Evolutionary conservation across 2,113 vertebrate genomes (phyloP), one percentile per base, ranked within the genome.

Genomic region (Arothron firmamentum): DNA sequence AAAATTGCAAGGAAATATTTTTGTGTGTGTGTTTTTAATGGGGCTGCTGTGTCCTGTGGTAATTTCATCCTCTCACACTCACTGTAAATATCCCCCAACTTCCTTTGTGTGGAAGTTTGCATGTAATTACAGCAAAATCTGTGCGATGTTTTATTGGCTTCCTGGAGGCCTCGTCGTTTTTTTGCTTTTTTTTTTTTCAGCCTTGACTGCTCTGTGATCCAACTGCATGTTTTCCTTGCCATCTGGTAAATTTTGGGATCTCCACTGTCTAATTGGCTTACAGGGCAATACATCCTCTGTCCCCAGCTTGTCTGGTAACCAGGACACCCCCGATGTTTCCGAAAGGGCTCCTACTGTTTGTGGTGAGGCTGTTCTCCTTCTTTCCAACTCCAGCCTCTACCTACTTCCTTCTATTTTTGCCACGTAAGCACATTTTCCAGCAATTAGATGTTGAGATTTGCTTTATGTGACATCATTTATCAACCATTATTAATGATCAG

Each of bases 391-490:
- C 34, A 38, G 10, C 34, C 9, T 38, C 34, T 38, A 46, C 47
- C n/a, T 49, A n/a, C n/a, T 49, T 3, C n/a, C 20, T 49, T 49
- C 6, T 19, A 45, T 64, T 75, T 70, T 38, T 77, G 77, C 77
- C 57, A 56, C 62, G 70, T 42, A 52, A 73, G 75, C 78, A 76
- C 74, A 83, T 81, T 82, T 80, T 78, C 77, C 41, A 48, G 59
- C 76, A 70, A 79, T 82, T 79, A 79, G 79, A 83, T 51, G 59
- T 72, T 50, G 31, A 71, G 74, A 80, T 75, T 21, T 70, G 76
- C 68, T 85, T 80, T 47, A 65, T 47, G 45, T 80, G 81, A 82
- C 80, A 74, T 83, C 59, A 80, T 77, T 74, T 80, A 49, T 77
- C 43, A 55, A 65, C n/a, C 18, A 19, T 85, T 67, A 78, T 74